A percentile compares a stretch with the other conserved stretches of the same genome.
phyloP scores from a whole-genome alignment of 2,113 vertebrate species.

The Pelusios castaneus region DNA sequence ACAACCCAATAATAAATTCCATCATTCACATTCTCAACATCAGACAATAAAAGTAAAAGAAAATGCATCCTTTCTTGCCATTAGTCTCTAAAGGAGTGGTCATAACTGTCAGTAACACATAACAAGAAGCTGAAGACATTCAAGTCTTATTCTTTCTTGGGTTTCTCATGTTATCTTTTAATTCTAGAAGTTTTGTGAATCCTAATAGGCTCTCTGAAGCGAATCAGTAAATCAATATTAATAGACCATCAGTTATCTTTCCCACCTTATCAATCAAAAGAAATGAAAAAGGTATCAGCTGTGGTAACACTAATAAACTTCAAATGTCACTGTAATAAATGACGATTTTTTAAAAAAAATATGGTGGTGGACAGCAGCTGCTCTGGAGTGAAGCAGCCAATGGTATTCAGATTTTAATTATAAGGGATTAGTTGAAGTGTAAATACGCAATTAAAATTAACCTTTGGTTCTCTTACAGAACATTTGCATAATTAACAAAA shows the following conservation, averaged over 20 bases:
- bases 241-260: neutral
- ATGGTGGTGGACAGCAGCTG: neutral
- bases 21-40: neutral
- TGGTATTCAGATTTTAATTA: neutral
- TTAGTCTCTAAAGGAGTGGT: neutral
- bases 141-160: neutral
- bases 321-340: neutral
- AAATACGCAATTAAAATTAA: conserved; percentile 35
- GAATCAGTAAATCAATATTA: neutral
- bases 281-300: neutral
- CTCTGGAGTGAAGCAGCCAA: neutral
- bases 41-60: neutral
- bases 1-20: neutral
- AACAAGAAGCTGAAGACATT: neutral
- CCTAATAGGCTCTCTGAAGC: neutral
- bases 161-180: neutral
- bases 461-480: neutral
- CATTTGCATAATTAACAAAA: neutral
- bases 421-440: neutral
- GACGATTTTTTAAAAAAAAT: neutral
- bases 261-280: neutral
- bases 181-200: neutral
- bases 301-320: neutral
- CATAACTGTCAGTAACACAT: neutral
- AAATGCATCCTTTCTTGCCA: neutral